Evolutionary conservation across 2,797 vertebrate species (phyloP).

Genomic region (Lepus townsendii): DNA sequence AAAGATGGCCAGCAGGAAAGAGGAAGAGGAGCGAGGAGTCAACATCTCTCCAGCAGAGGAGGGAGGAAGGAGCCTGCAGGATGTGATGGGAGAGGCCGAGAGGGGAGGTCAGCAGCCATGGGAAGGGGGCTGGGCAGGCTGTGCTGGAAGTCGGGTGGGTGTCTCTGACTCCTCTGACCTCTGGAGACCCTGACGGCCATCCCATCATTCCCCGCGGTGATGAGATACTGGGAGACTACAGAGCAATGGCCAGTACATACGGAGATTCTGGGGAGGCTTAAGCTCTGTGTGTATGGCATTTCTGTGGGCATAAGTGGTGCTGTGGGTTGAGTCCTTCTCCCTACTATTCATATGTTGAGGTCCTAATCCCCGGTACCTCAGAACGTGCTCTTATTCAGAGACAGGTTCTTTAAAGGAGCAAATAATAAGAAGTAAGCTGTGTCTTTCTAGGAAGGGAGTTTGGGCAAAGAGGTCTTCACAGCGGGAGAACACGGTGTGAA

Average conservation of each 20-base stretch:
- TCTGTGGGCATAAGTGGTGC: neutral
- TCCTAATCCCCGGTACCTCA: neutral
- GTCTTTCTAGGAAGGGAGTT: neutral
- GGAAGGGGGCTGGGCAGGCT: neutral
- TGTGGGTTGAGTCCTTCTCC: neutral
- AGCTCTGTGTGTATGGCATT: neutral
- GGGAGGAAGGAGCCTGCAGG: neutral
- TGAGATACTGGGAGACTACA: neutral
- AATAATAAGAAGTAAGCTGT: neutral
- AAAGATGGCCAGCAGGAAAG: neutral
- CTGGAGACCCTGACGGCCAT: neutral
- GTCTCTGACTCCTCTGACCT: neutral
- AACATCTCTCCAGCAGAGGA: neutral
- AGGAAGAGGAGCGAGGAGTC: neutral
- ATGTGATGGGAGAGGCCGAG: neutral
- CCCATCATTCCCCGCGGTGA: neutral
- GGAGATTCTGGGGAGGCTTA: neutral
- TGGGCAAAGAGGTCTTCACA: neutral
- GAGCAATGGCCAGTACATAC: neutral
- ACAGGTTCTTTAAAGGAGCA: neutral
- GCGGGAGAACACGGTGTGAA: neutral
- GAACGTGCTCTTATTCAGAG: neutral
- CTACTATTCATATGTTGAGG: neutral
- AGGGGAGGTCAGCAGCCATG: fast-evolving
- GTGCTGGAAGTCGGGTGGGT: neutral